These are phyloP conservation scores for Ictalurus punctatus DNA, from an alignment of 2,113 vertebrate species.

Conservation along the genomic window DNA sequence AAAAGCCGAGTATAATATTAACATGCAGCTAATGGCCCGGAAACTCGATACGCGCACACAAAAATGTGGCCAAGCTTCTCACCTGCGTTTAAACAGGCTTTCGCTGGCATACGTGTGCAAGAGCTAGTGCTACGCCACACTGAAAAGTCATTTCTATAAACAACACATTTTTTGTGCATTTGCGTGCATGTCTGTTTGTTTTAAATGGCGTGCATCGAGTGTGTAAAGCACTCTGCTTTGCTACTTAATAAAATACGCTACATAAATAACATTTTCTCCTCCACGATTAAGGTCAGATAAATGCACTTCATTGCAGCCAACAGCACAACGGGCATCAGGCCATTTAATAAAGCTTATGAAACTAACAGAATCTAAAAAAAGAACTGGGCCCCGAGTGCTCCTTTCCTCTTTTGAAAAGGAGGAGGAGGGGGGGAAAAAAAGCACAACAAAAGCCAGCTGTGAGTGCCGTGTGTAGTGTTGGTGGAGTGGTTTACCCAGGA, in stretches of 20 bases:
- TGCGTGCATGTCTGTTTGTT: not conserved
- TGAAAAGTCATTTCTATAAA: not conserved
- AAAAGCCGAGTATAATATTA: slow-evolving; percentile 20
- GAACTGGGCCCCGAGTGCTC: slow-evolving; percentile 10
- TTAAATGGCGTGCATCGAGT: not conserved
- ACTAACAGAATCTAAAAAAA: slow-evolving; percentile 19
- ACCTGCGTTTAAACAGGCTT: slow-evolving; percentile 17
- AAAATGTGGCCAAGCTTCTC: slow-evolving; percentile 17
- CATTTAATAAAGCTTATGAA: slow-evolving; percentile 24
- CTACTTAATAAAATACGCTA: not conserved
- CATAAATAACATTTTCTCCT: not conserved
- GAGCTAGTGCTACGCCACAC: not conserved
- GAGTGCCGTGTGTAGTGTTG: slow-evolving; percentile 36
- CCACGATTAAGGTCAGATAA: not conserved
- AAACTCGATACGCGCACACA: not conserved
- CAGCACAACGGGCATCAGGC: not conserved
- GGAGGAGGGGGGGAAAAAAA: slow-evolving; percentile 4
- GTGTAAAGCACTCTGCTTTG: too few relatives aligned
- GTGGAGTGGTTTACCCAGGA: slow-evolving; percentile 28
- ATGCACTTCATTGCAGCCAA: not conserved
- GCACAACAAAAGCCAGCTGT: slow-evolving; percentile 56
- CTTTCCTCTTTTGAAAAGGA: slow-evolving; percentile 33
- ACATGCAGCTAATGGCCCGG: slow-evolving; percentile 1
- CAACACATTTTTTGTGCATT: not conserved
- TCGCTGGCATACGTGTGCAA: not conserved